Evolutionary conservation across 2,797 vertebrate species (phyloP), one percentile per base, ranked within the genome.

Genomic region (Capromys pilorides): DNA sequence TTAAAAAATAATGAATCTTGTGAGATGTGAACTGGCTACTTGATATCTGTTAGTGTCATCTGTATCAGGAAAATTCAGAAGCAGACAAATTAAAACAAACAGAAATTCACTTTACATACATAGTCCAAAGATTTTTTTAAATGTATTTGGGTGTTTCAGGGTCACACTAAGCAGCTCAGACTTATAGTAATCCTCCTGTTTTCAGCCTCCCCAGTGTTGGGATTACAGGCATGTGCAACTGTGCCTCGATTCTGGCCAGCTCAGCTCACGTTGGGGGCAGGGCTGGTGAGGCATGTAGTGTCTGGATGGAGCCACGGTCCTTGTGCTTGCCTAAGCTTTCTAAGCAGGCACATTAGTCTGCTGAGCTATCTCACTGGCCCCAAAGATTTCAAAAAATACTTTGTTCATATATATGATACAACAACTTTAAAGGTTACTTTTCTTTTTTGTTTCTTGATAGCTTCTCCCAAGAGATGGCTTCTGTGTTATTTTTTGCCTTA

Each of bases 341-440:
- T 54, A 54, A 54, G 13, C 54, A 16, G 54, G 54, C 14, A 14
- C 54, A 14, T 54, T 16, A 16, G 54, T 54, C 54, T 54, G 54
- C 13, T 54, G 54, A 54, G 54, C 54, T 54, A 54, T 54, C 54
- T 54, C 14, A 18, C 13, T 54, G 54, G 54, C 14, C 14, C 13
- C 14, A 54, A 54, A 8, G 2, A 12, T 81, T 66, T 86, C 71
- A 22, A 67, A 36, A 61, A 90, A 8, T 49, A 69, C 45, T 87
- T 73, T 91, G 9, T 41, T 93, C 39, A 59, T 31, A 2, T 69
- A 16, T 66, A 26, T 88, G 39, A 61, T 67, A 59, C 8, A 24
- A 49, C 85, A 22, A 91, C 66, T 91, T 92, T 49, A 49, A 86
- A 81, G 59, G 73, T 86, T 59, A 61, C 4, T 59, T 93, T 75